These are phyloP conservation scores for Netelia inedita DNA, from an alignment of 2,888 invertebrate species.

Conservation along the genomic window DNA sequence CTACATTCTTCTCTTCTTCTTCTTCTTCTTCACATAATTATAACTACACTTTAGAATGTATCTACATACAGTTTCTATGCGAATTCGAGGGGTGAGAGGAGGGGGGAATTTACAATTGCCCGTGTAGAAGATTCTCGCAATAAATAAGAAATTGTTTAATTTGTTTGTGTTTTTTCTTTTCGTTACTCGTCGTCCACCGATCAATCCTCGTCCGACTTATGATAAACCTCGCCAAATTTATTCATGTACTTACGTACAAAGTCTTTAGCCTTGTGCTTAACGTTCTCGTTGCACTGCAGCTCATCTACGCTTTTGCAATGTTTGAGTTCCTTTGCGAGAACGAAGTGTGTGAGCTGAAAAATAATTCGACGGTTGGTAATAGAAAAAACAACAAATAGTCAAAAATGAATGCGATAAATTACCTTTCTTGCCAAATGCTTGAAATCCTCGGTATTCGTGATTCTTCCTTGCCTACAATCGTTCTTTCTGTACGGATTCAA, in stretches of 20 bases:
- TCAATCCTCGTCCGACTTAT: constrained; percentile 88
- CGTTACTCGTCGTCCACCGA: constrained; percentile 15
- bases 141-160: constrained; percentile 60
- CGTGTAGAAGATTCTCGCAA: constrained; percentile 51
- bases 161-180: neutral
- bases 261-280: constrained; percentile 97
- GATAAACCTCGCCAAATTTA: constrained; percentile 94
- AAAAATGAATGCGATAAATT: constrained; percentile 33
- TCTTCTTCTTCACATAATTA: constrained; percentile 26
- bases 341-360: constrained; percentile 95
- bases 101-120: constrained; percentile 61
- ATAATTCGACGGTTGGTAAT: constrained; percentile 3
- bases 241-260: constrained; percentile 98
- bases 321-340: constrained; percentile 97
- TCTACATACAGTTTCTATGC: constrained; percentile 61
- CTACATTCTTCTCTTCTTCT: constrained; percentile 46
- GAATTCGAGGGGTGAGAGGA: constrained; percentile 23
- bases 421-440: constrained; percentile 98
- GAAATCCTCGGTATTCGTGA: constrained; percentile 96
- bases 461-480: constrained; percentile 93
- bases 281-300: constrained; percentile 94
- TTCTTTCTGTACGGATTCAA: constrained; percentile 95
- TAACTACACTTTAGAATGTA: constrained; percentile 55
- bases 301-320: constrained; percentile 95
- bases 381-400: constrained; percentile 12